Conservation (phyloP, 2,113 vertebrate species). For the Oceanites oceanicus region DNA sequence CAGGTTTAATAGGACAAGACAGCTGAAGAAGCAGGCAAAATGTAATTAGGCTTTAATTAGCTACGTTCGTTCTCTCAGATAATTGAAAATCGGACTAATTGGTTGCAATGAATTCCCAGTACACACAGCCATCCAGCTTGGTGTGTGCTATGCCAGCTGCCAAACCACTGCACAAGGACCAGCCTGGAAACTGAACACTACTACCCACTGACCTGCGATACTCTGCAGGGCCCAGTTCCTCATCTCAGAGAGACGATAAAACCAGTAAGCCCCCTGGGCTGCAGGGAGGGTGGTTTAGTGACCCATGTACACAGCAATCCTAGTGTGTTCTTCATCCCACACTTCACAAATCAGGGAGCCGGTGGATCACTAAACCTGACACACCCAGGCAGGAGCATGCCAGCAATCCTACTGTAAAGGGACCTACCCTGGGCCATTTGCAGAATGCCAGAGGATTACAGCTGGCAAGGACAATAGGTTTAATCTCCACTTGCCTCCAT, state of each 20-base stretch:
- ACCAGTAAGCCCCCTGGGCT: background rate
- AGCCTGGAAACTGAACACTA: background rate
- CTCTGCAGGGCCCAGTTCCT: background rate
- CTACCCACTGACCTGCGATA: background rate
- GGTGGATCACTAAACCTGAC: background rate
- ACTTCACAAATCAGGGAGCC: background rate
- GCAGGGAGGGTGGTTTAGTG: background rate
- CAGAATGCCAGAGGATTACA: background rate
- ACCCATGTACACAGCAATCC: background rate
- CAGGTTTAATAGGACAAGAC: slow-evolving; percentile 22
- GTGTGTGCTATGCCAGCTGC: background rate
- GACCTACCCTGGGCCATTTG: background rate
- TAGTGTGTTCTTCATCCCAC: background rate
- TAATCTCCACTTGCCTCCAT: background rate
- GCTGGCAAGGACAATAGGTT: background rate
- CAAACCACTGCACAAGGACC: background rate
- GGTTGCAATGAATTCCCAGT: slow-evolving; percentile 25
- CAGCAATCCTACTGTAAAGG: background rate
- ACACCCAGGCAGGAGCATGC: background rate
- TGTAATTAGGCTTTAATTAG: slow-evolving; percentile 57
- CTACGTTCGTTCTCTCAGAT: slow-evolving; percentile 1
- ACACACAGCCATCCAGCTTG: background rate
- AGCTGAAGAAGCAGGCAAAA: slow-evolving; percentile 37
- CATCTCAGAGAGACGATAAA: background rate
- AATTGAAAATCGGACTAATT: slow-evolving; percentile 54